phyloP scores from a whole-genome alignment of 2,888 invertebrate genomes.

The Plebejus melissa region DNA sequence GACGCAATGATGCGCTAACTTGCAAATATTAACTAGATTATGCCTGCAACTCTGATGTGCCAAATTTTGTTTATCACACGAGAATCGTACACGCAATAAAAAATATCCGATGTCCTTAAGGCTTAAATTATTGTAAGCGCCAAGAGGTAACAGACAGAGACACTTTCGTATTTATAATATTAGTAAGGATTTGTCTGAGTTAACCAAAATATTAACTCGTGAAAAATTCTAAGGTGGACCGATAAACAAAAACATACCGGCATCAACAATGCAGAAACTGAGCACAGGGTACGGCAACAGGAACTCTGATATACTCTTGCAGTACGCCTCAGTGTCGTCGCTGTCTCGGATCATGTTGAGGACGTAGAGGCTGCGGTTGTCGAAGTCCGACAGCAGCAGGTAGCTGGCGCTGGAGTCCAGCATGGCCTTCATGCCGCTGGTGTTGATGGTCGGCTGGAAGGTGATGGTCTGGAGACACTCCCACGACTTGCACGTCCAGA shows the following conservation, averaged over 20 bases:
- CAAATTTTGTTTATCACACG: too few species aligned
- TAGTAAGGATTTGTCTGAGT: too few species aligned
- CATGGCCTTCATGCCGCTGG: conserved; percentile 83
- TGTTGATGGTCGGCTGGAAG: conserved; percentile 77
- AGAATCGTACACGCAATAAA: too few species aligned
- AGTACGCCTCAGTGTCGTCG: conserved; percentile 80
- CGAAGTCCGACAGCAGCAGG: conserved; percentile 92
- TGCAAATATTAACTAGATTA: too few species aligned
- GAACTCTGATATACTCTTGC: conserved; percentile 90
- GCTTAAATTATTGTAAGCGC: too few species aligned
- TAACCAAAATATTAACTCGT: not conserved
- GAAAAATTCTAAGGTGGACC: not conserved
- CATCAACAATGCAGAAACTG: conserved; percentile 92
- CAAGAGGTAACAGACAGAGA: too few species aligned
- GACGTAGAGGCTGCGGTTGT: conserved; percentile 90
- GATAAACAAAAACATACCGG: conserved; percentile 61
- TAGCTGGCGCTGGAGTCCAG: conserved; percentile 92
- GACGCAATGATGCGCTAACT: too few species aligned
- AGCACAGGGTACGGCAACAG: conserved; percentile 91
- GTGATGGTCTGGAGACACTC: conserved; percentile 92
- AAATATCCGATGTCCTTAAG: too few species aligned
- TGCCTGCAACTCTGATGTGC: too few species aligned
- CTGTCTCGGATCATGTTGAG: conserved; percentile 80
- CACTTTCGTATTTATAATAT: too few species aligned
- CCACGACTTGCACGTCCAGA: conserved; percentile 98